Conservation (phyloP, 2,888 invertebrate genomes). For the Polydrusus cervinus region DNA sequence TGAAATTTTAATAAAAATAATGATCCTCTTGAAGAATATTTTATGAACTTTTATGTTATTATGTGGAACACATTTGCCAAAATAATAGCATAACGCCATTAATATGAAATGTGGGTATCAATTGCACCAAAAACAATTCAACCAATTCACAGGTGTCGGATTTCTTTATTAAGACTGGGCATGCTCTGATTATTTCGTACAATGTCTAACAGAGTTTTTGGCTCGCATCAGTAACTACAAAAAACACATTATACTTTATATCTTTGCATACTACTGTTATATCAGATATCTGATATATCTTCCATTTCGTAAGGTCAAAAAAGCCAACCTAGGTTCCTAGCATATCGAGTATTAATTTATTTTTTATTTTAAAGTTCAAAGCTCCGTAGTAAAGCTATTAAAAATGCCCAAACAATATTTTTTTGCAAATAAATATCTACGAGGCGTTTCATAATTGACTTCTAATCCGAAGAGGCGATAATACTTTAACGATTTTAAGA, state of each 20-base stretch:
- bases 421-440: too few relatives aligned
- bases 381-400: constrained; percentile 14
- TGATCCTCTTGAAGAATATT: background rate
- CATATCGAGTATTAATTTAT: constrained; percentile 17
- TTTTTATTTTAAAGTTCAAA: constrained; percentile 13
- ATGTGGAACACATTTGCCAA: constrained; percentile 9
- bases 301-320: constrained; percentile 46
- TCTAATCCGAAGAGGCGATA: too few relatives aligned
- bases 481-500: too few relatives aligned
- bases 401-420: background rate
- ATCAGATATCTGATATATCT: constrained; percentile 52
- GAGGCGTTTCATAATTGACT: too few relatives aligned
- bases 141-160: constrained; percentile 47
- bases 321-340: background rate
- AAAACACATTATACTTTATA: constrained; percentile 49
- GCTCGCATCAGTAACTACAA: constrained; percentile 53
- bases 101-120: constrained; percentile 47
- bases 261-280: constrained; percentile 46
- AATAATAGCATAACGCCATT: constrained; percentile 27
- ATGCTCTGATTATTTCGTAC: constrained; percentile 55
- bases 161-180: constrained; percentile 51
- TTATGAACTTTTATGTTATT: background rate
- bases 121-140: constrained; percentile 52
- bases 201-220: constrained; percentile 55
- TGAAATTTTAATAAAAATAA: background rate